Percentiles rank a stretch among this genome's conserved stretches.
phyloP scores from a whole-genome alignment of 1,140 invertebrate genomes.

The Brachystomella parvula region DNA sequence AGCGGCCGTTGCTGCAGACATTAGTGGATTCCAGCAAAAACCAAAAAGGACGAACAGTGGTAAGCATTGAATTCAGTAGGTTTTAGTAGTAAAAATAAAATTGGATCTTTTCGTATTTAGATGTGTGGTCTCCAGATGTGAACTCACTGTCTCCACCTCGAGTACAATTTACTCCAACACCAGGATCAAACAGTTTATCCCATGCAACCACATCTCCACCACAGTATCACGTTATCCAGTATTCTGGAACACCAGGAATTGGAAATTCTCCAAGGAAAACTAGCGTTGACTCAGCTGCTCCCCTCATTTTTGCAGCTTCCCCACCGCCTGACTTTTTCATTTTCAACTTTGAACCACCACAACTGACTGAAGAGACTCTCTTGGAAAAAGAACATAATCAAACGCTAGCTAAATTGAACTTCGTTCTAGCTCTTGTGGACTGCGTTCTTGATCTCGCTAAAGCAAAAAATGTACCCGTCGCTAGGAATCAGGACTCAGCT shows the following conservation, averaged over 20 bases:
- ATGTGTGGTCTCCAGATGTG: conserved; percentile 55
- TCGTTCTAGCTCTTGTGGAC: conserved; percentile 80
- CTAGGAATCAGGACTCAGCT: conserved; percentile 43
- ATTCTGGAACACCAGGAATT: conserved; percentile 19
- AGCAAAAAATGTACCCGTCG: conserved; percentile 61
- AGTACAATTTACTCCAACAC: conserved; percentile 45
- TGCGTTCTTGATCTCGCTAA: conserved; percentile 81
- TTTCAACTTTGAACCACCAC: conserved; percentile 75
- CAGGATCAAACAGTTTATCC: conserved; percentile 23
- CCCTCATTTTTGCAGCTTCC: conserved; percentile 44
- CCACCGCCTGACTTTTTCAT: conserved; percentile 51
- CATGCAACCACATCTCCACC: conserved; percentile 32
- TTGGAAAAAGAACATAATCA: conserved; percentile 91
- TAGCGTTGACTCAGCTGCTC: conserved; percentile 38
- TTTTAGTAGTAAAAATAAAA: no score
- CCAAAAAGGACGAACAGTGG: background rate
- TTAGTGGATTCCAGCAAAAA: conserved; percentile 15
- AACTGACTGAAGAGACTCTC: conserved; percentile 89
- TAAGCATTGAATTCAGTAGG: conserved; percentile 1
- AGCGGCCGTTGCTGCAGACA: background rate
- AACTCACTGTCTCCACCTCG: conserved; percentile 81
- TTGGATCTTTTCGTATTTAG: background rate
- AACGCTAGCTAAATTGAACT: conserved; percentile 84
- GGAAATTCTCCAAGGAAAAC: conserved; percentile 36
- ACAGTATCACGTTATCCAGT: conserved; percentile 33